These are phyloP conservation scores for Microtus californicus DNA, from an alignment of 2,797 vertebrate species.

Conservation along the genomic window DNA sequence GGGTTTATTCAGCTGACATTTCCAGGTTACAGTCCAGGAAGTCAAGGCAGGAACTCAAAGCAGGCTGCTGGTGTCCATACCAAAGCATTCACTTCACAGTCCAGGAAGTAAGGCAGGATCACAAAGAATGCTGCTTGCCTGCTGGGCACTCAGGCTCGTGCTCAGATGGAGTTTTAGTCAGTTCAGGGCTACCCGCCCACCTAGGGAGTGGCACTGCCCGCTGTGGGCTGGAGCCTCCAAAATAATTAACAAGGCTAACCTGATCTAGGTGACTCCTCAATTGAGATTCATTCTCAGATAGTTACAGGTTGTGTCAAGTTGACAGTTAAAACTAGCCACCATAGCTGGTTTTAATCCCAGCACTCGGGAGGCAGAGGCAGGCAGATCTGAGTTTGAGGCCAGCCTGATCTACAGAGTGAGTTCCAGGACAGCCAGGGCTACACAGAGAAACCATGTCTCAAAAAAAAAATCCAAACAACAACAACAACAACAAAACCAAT, in stretches of 20 bases:
- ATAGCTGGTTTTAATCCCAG: not conserved
- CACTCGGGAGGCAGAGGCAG: not conserved
- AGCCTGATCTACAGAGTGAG: not conserved
- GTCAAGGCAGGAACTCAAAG: not conserved
- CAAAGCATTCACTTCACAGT: not conserved
- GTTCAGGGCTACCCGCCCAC: not conserved
- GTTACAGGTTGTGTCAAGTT: not conserved
- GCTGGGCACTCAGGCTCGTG: not conserved
- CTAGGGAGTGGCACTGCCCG: not conserved
- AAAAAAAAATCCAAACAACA: not conserved
- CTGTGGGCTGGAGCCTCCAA: not conserved
- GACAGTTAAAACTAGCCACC: not conserved
- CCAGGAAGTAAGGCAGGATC: not conserved
- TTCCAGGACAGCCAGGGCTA: not conserved
- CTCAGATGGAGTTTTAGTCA: not conserved
- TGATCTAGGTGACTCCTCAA: not conserved
- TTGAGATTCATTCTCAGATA: not conserved
- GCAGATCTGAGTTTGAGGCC: not conserved
- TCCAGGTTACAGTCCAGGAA: not conserved
- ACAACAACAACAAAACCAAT: not conserved
- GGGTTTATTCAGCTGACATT: not conserved
- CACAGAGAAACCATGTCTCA: not conserved
- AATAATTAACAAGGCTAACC: not conserved
- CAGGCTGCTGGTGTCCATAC: not conserved
- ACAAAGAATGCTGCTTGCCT: not conserved